phyloP scores from a whole-genome alignment of 2,888 invertebrate species.

The Phrixothrix hirtus region DNA sequence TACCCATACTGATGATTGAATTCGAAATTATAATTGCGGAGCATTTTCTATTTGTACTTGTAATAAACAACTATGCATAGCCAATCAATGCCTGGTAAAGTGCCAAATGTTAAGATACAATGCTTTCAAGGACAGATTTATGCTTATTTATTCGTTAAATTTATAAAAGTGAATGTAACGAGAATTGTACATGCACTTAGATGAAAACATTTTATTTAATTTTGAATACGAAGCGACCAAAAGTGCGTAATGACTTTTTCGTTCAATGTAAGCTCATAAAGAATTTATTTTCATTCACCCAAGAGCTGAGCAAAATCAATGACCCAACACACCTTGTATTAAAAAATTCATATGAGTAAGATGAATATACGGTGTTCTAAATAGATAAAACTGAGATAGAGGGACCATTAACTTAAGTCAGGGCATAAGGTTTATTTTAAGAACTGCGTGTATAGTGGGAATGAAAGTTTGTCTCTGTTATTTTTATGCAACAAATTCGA shows the following conservation, averaged over 20 bases:
- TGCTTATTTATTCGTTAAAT: slow-evolving; percentile 4
- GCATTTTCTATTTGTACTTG: background rate
- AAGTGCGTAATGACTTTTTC: no score
- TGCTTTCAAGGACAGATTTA: slow-evolving; percentile 7
- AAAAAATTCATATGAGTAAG: slow-evolving; percentile 26
- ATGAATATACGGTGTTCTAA: slow-evolving; percentile 3
- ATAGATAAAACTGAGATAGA: slow-evolving; percentile 37
- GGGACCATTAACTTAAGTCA: slow-evolving; percentile 39
- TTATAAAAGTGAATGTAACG: background rate
- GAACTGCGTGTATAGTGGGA: slow-evolving; percentile 38
- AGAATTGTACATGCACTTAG: no score
- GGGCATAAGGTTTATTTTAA: slow-evolving; percentile 42
- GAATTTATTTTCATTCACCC: slow-evolving; percentile 14
- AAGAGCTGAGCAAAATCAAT: slow-evolving; percentile 29
- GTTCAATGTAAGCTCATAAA: no score
- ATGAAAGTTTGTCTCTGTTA: slow-evolving; percentile 43
- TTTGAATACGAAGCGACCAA: no score
- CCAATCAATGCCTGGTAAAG: slow-evolving; percentile 3
- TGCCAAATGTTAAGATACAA: slow-evolving; percentile 10
- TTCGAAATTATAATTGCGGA: no score
- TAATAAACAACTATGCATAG: slow-evolving; percentile 9
- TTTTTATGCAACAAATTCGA: slow-evolving; percentile 44
- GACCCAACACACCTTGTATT: slow-evolving; percentile 26
- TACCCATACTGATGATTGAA: no score
- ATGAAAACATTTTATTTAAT: no score